phyloP scores from a whole-genome alignment of 2,888 invertebrate genomes.

The Leptopilina myrica region DNA sequence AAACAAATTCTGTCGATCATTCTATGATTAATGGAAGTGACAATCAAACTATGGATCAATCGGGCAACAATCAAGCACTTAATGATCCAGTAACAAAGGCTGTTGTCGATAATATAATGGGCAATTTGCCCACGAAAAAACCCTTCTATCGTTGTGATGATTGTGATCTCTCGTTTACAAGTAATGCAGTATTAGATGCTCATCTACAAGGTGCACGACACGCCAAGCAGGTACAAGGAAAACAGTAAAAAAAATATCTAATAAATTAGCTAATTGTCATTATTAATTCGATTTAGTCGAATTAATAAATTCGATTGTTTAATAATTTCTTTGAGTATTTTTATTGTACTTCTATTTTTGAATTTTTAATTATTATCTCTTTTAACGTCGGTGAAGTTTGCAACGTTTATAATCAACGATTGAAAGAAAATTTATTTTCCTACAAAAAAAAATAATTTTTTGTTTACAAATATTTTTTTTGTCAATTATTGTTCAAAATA shows the following conservation, averaged over 20 bases:
- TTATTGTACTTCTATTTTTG: too few species aligned
- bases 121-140: conserved; percentile 76
- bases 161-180: conserved; percentile 77
- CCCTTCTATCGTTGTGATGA: conserved; percentile 75
- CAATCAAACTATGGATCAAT: conserved; percentile 41
- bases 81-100: conserved; percentile 77
- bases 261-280: background rate
- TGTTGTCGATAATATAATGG: conserved; percentile 77
- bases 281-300: background rate
- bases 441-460: too few species aligned
- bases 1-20: conserved; percentile 18
- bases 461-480: too few species aligned
- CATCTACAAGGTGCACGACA: conserved; percentile 76
- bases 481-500: too few species aligned
- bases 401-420: too few species aligned
- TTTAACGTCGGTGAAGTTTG: too few species aligned
- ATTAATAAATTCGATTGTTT: background rate
- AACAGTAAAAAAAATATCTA: background rate
- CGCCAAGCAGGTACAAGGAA: conserved; percentile 69
- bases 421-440: too few species aligned
- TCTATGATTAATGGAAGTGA: conserved; percentile 18
- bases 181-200: conserved; percentile 76
- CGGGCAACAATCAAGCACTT: conserved; percentile 53
- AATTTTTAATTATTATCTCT: background rate
- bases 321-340: background rate